A percentile compares a stretch with the other conserved stretches of the same genome.
These are phyloP conservation scores for Drosophila lacicola DNA, from an alignment of 2,888 invertebrate species.

Conservation along the genomic window DNA sequence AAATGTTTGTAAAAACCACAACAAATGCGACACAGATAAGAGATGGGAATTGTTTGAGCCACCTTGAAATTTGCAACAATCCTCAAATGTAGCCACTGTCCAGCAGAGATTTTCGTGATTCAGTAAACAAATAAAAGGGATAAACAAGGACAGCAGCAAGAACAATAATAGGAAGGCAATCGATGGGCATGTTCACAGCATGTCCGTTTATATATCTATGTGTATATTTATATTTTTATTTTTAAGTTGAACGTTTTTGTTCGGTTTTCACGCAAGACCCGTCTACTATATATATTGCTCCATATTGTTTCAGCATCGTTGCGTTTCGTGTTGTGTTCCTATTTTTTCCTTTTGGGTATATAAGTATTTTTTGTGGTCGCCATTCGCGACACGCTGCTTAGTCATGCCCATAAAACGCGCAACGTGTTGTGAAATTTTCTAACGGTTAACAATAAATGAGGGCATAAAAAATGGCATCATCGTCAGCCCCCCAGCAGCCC, in stretches of 20 bases:
- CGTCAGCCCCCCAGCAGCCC: conserved; percentile 17
- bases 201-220: conserved; percentile 39
- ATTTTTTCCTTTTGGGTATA: background rate
- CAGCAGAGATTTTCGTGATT: conserved; percentile 54
- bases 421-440: conserved; percentile 43
- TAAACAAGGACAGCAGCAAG: conserved; percentile 39
- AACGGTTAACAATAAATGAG: conserved; percentile 68
- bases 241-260: conserved; percentile 14
- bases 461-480: conserved; percentile 30
- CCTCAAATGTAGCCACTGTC: conserved; percentile 21
- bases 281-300: conserved; percentile 53
- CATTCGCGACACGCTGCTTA: conserved; percentile 55
- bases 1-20: conserved; percentile 37
- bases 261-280: conserved; percentile 18
- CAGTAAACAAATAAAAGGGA: conserved; percentile 51
- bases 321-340: conserved; percentile 26
- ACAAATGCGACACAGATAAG: conserved; percentile 19
- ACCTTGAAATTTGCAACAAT: conserved; percentile 19
- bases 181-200: conserved; percentile 50
- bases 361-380: conserved; percentile 16
- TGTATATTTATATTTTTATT: conserved; percentile 11
- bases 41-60: conserved; percentile 10
- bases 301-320: conserved; percentile 64
- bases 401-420: conserved; percentile 65
- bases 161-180: conserved; percentile 29